Evolutionary conservation across 2,888 invertebrate species (phyloP).

Genomic region (Troides oblongomaculatus): DNA sequence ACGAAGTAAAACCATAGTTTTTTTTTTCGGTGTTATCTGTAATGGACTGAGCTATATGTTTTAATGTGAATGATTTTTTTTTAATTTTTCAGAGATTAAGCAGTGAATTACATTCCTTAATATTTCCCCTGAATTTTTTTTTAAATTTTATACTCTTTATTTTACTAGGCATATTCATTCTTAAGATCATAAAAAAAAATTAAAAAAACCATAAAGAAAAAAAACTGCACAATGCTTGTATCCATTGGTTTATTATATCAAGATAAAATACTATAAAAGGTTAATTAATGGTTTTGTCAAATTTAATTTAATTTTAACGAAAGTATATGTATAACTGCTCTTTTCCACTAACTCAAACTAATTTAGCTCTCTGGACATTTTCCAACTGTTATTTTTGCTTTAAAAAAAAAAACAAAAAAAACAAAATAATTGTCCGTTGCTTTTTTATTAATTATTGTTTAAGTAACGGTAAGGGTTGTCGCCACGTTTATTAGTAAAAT

Average conservation of each 20-base stretch:
- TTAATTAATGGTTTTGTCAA: background rate
- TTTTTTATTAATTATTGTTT: too few relatives aligned
- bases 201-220: background rate
- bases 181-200: background rate
- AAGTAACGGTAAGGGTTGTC: background rate
- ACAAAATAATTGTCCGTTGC: too few relatives aligned
- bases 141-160: background rate
- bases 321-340: too few relatives aligned
- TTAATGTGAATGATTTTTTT: background rate
- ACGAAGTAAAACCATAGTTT: background rate
- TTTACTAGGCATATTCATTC: background rate
- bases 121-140: background rate
- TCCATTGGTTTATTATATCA: background rate
- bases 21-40: background rate
- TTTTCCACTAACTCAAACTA: too few relatives aligned
- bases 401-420: too few relatives aligned
- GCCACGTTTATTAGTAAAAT: background rate
- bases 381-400: too few relatives aligned
- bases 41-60: background rate
- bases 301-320: too few relatives aligned
- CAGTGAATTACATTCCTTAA: conserved; percentile 26
- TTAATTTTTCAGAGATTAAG: background rate
- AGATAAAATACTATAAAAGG: background rate
- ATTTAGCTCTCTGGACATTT: too few relatives aligned
- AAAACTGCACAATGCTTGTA: background rate